phyloP scores from a whole-genome alignment of 2,113 vertebrate genomes.

The Sigmodon hispidus region DNA sequence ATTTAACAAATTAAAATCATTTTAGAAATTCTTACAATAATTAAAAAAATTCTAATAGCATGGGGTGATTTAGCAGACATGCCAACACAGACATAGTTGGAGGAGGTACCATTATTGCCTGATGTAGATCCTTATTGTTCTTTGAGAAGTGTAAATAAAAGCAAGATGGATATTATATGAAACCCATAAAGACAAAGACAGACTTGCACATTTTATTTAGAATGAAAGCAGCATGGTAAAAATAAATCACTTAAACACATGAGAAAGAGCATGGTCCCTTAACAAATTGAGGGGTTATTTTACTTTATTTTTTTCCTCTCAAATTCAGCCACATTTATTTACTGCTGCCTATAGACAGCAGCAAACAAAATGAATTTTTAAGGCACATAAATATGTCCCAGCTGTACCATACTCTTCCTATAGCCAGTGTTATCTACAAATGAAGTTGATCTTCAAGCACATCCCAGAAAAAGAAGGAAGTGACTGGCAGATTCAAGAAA shows the following conservation, averaged over 20 bases:
- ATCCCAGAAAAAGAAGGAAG: background rate
- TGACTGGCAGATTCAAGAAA: background rate
- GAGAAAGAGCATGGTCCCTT: background rate
- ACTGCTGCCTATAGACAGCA: background rate
- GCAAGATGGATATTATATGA: background rate
- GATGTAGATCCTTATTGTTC: background rate
- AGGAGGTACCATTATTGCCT: background rate
- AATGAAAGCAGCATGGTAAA: slow-evolving; percentile 25
- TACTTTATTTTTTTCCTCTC: background rate
- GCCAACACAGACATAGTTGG: background rate
- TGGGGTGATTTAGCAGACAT: background rate
- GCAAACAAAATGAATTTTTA: background rate
- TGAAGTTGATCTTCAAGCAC: background rate
- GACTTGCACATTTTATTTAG: slow-evolving; percentile 60
- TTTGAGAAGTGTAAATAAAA: background rate
- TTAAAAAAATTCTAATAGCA: background rate
- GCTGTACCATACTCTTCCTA: background rate
- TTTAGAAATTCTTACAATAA: background rate
- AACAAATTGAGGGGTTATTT: background rate
- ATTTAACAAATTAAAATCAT: background rate
- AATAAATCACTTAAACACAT: background rate
- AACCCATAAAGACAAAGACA: background rate
- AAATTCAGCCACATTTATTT: background rate
- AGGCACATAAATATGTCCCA: background rate
- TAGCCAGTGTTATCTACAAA: background rate